Evolutionary conservation across 2,113 vertebrate species (phyloP).

Genomic region (Eupsittula cactorum): DNA sequence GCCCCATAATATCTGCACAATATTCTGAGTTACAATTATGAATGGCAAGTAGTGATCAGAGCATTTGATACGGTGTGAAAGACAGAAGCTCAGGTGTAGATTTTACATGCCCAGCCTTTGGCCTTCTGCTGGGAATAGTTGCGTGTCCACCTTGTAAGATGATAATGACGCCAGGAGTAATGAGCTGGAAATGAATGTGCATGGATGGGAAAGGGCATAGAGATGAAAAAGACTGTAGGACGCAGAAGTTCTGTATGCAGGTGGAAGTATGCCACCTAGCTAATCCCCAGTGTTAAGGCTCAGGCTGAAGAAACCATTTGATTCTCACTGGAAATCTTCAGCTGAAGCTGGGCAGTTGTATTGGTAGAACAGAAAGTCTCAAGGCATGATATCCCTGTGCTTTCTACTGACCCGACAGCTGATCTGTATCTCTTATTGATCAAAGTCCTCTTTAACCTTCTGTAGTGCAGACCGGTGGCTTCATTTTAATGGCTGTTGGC

Average conservation of each 20-base stretch:
- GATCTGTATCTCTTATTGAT: not conserved
- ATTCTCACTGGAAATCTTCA: not conserved
- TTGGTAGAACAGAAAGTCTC: not conserved
- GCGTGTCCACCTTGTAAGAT: not conserved
- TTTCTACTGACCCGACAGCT: not conserved
- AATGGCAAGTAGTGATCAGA: not conserved
- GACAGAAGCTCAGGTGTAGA: not conserved
- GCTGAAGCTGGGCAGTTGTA: not conserved
- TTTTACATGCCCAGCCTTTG: not conserved
- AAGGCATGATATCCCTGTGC: not conserved
- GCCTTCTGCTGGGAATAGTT: not conserved
- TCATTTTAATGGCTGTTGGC: accelerated
- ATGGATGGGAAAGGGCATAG: not conserved
- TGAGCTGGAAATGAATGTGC: not conserved
- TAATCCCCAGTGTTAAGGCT: not conserved
- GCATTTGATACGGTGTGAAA: not conserved
- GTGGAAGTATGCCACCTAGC: not conserved
- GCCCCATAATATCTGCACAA: not conserved
- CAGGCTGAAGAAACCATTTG: not conserved
- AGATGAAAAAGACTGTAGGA: not conserved
- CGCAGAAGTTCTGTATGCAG: not conserved
- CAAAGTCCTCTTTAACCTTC: not conserved
- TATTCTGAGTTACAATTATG: not conserved
- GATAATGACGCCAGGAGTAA: not conserved
- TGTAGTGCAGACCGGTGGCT: not conserved